These are phyloP conservation scores for Calypte anna DNA, from an alignment of 2,113 vertebrate genomes.

Conservation along the genomic window DNA sequence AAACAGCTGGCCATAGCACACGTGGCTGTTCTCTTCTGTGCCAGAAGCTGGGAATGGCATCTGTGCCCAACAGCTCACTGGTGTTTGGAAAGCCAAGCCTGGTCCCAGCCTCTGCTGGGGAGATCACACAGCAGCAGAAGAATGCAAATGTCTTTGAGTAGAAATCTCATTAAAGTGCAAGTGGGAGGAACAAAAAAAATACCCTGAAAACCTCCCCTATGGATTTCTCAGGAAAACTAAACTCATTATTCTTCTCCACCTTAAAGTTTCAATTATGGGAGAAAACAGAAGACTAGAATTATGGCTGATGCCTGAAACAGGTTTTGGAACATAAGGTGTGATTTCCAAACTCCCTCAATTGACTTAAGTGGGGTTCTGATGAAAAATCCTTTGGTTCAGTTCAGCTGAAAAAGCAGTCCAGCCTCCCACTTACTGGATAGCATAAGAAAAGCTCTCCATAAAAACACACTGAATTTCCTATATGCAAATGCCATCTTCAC, in stretches of 20 bases:
- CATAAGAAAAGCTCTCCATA: not conserved
- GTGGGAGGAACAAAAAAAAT: not conserved
- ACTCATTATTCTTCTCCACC: not conserved
- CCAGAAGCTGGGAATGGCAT: rapidly evolving
- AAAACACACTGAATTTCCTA: not conserved
- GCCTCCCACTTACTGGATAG: not conserved
- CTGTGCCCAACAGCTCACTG: not conserved
- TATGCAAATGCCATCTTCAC: not conserved
- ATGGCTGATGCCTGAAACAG: not conserved
- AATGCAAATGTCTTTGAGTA: not conserved
- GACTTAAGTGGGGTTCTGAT: not conserved
- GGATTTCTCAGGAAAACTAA: not conserved
- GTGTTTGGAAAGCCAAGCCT: not conserved
- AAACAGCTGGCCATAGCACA: not conserved
- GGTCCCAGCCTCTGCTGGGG: not conserved
- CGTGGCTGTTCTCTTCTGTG: not conserved
- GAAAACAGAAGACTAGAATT: not conserved
- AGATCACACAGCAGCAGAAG: not conserved
- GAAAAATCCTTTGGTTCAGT: not conserved
- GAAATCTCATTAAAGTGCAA: not conserved
- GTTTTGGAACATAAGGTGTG: not conserved
- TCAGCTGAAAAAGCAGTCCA: not conserved
- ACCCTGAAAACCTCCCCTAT: not conserved
- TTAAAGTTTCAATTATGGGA: not conserved
- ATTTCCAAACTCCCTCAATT: conserved; percentile 1